Conservation (phyloP, 2,113 vertebrate genomes). For the Ciconia maguari region DNA sequence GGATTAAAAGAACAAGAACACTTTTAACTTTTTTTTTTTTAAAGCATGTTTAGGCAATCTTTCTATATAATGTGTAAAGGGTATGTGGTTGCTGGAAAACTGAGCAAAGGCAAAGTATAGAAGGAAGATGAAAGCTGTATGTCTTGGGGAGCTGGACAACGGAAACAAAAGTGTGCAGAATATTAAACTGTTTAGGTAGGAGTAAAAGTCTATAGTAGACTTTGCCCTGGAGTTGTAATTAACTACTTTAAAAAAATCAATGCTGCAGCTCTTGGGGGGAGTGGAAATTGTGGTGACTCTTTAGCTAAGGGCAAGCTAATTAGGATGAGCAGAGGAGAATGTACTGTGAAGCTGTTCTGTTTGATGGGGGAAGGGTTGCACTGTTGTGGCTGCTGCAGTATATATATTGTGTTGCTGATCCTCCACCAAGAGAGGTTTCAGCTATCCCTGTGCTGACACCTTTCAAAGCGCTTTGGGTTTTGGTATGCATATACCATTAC, state of each 20-base stretch:
- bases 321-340: neutral
- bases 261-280: neutral
- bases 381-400: neutral
- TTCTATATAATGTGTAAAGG: neutral
- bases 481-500: neutral
- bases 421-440: neutral
- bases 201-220: neutral
- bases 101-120: neutral
- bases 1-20: slow-evolving; percentile 27
- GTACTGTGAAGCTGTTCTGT: neutral
- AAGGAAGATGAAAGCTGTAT: neutral
- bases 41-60: neutral
- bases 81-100: slow-evolving; percentile 1
- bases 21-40: neutral
- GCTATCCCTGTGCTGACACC: neutral
- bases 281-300: slow-evolving; percentile 34
- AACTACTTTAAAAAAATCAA: neutral
- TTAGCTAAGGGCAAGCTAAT: slow-evolving; percentile 30
- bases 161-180: neutral
- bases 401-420: neutral
- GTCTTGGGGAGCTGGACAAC: neutral
- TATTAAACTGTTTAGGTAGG: neutral
- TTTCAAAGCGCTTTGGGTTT: neutral
- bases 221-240: slow-evolving; percentile 35
- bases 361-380: neutral